These are phyloP conservation scores for Apis cerana DNA, from an alignment of 1,140 invertebrate genomes.

Conservation along the genomic window DNA sequence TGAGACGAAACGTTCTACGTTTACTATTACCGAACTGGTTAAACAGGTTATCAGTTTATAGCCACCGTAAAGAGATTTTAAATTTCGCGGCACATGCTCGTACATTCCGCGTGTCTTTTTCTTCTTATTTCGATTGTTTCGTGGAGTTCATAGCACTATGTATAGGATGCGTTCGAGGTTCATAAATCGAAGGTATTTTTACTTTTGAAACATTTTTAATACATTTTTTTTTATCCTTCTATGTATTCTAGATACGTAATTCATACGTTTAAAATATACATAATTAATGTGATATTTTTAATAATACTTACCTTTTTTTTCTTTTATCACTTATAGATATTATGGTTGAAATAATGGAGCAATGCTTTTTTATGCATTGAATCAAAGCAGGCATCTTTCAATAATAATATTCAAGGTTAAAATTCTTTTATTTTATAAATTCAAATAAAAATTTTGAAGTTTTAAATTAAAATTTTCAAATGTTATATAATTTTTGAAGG, in stretches of 20 bases:
- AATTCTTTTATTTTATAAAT: background rate
- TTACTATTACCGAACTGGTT: slow-evolving; percentile 71
- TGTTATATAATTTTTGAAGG: background rate
- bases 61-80: slow-evolving; percentile 78
- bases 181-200: background rate
- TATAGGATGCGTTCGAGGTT: background rate
- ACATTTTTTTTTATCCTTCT: background rate
- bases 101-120: slow-evolving; percentile 64
- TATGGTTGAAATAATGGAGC: background rate
- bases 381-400: background rate
- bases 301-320: background rate
- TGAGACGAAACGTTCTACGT: slow-evolving; percentile 66
- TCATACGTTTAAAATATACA: background rate
- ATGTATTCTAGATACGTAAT: background rate
- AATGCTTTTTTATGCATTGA: background rate
- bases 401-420: background rate
- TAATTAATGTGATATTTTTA: background rate
- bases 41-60: slow-evolving; percentile 79
- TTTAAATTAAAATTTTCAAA: background rate
- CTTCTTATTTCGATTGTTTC: slow-evolving; percentile 34
- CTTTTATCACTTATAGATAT: background rate
- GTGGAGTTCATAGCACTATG: slow-evolving; percentile 19
- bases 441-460: background rate
- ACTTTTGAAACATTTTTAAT: background rate
- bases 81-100: slow-evolving; percentile 77